Conservation (phyloP, 2,888 invertebrate species). For the Mimumesa dahlbomi region DNA sequence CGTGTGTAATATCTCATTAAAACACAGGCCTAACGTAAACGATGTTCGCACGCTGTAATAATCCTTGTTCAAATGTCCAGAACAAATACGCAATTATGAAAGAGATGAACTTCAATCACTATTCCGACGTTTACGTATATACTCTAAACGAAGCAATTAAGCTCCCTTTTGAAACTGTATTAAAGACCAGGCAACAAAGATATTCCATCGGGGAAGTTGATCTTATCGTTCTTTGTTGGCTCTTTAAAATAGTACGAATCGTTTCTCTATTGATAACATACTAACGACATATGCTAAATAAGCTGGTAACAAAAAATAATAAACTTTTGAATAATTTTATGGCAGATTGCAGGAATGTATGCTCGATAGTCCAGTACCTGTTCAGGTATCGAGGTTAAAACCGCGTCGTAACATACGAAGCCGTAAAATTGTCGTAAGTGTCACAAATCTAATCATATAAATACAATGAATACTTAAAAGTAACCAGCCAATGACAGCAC, state of each 20-base stretch:
- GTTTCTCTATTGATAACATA: no score
- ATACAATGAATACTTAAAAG: conserved; percentile 46
- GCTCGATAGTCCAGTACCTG: conserved; percentile 8
- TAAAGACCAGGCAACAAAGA: no score
- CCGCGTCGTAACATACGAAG: conserved; percentile 49
- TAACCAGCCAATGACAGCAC: conserved; percentile 2
- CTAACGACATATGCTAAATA: no score
- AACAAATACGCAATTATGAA: conserved; percentile 1
- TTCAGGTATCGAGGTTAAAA: conserved; percentile 59
- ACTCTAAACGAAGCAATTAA: no score
- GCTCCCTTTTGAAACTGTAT: no score
- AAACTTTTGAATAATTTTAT: neutral
- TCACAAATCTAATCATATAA: conserved; percentile 30
- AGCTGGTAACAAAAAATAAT: no score
- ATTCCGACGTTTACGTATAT: no score
- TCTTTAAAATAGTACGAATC: no score
- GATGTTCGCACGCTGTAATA: neutral
- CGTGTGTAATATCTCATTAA: conserved; percentile 21
- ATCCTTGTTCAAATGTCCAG: no score
- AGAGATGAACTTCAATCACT: neutral
- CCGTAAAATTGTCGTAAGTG: conserved; percentile 56
- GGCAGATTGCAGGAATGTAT: neutral
- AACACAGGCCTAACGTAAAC: neutral
- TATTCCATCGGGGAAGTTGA: no score
- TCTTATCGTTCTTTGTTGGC: no score